A percentile compares a stretch with the other conserved stretches of the same genome.
These are phyloP conservation scores for Kryptolebias ocellatus DNA, from an alignment of 2,797 vertebrate species.

Conservation along the genomic window DNA sequence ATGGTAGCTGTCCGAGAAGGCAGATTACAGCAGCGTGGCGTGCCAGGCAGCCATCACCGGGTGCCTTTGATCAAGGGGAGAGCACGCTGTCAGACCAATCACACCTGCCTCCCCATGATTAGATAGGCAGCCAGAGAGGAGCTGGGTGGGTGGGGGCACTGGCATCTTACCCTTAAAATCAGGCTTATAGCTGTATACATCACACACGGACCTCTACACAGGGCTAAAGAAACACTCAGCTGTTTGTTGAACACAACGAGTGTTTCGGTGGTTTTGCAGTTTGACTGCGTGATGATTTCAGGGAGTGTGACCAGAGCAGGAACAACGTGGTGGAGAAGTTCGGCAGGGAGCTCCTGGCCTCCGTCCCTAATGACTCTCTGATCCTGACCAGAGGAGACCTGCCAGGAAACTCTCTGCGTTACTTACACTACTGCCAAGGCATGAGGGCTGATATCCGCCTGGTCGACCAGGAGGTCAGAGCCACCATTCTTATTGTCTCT, in stretches of 20 bases:
- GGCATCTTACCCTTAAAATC: slow-evolving; percentile 75
- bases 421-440: slow-evolving; percentile 91
- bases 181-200: slow-evolving; percentile 48
- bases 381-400: slow-evolving; percentile 94
- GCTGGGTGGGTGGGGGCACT: slow-evolving; percentile 61
- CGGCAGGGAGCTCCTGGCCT: slow-evolving; percentile 89
- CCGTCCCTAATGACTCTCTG: slow-evolving; percentile 86
- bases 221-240: slow-evolving; percentile 33
- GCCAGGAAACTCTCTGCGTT: slow-evolving; percentile 94
- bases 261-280: not conserved
- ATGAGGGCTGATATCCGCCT: slow-evolving; percentile 88
- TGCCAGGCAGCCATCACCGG: slow-evolving; percentile 81
- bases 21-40: slow-evolving; percentile 81
- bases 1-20: slow-evolving; percentile 82
- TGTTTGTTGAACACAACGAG: slow-evolving; percentile 21
- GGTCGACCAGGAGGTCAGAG: slow-evolving; percentile 94
- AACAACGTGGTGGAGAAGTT: slow-evolving; percentile 90
- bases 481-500: slow-evolving; percentile 2
- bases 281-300: slow-evolving; percentile 63
- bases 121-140: slow-evolving; percentile 72
- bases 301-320: slow-evolving; percentile 89
- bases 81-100: slow-evolving; percentile 82
- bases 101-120: slow-evolving; percentile 79
- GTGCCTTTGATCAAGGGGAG: slow-evolving; percentile 85
- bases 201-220: slow-evolving; percentile 39